Evolutionary conservation across 2,797 vertebrate species (phyloP).

Genomic region (Stomatorhinus walkeri): DNA sequence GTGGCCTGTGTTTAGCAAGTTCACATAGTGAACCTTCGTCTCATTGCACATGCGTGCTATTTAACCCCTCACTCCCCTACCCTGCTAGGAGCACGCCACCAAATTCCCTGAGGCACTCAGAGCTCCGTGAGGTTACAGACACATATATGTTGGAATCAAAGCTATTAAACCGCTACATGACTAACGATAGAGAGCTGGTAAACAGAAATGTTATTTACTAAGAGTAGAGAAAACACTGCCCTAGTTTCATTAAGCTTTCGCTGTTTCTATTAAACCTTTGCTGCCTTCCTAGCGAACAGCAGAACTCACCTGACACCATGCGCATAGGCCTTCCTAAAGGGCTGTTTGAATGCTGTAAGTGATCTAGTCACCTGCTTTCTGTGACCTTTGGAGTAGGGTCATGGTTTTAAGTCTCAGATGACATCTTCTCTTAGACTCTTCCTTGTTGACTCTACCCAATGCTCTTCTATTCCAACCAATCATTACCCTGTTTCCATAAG

Average conservation of each 20-base stretch:
- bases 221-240: neutral
- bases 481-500: neutral
- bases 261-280: neutral
- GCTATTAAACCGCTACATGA: constrained; percentile 98
- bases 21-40: constrained; percentile 48
- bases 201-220: constrained; percentile 86
- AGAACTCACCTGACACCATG: constrained; percentile 23
- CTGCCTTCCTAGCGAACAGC: constrained; percentile 1
- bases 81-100: constrained; percentile 68
- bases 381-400: neutral
- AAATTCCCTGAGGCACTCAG: constrained; percentile 90
- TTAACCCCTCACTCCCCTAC: constrained; percentile 37
- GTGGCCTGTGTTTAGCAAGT: constrained; percentile 28
- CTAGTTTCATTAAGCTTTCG: neutral
- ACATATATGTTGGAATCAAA: constrained; percentile 97
- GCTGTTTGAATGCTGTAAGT: neutral
- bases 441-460: neutral
- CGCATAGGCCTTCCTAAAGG: neutral
- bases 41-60: constrained; percentile 54
- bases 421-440: neutral
- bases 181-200: constrained; percentile 93
- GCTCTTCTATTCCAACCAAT: neutral
- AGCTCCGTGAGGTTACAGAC: constrained; percentile 97
- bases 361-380: neutral
- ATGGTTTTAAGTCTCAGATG: neutral